phyloP scores from a whole-genome alignment of 2,888 invertebrate species.

The Drosophila nr. perissopoda region DNA sequence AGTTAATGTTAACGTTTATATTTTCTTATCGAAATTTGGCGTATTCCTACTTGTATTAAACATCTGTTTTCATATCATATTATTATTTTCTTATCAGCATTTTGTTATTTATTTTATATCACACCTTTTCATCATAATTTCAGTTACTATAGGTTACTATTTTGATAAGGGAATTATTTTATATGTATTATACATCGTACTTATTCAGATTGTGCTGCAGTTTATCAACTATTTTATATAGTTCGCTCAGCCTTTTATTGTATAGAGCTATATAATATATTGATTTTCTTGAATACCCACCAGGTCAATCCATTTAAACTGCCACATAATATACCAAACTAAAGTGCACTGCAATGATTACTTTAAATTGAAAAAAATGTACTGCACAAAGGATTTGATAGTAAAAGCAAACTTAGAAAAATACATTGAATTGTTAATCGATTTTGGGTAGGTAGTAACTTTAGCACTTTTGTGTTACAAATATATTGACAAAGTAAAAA shows the following conservation, averaged over 20 bases:
- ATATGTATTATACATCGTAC: not conserved
- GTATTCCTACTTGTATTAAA: not conserved
- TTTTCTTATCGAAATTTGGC: not conserved
- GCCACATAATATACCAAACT: not conserved
- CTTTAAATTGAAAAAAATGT: not conserved
- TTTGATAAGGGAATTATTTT: not conserved
- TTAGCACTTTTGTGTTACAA: constrained; percentile 12
- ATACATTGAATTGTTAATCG: not conserved
- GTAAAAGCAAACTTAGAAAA: not conserved
- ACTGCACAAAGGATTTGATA: not conserved
- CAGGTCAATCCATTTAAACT: not conserved
- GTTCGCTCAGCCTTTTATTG: not conserved
- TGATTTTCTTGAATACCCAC: not conserved
- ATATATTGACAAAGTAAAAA: constrained; percentile 19
- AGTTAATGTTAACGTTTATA: not conserved
- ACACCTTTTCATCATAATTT: too few relatives aligned
- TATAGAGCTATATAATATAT: too few relatives aligned
- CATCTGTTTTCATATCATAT: not conserved
- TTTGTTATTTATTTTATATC: not conserved
- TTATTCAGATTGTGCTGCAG: not conserved
- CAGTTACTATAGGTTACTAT: too few relatives aligned
- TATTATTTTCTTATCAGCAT: not conserved
- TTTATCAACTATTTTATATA: not conserved
- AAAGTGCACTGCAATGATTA: not conserved
- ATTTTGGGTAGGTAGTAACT: not conserved